Conservation (phyloP, 2,113 vertebrate genomes). For the Tetraodon nigroviridis region DNA sequence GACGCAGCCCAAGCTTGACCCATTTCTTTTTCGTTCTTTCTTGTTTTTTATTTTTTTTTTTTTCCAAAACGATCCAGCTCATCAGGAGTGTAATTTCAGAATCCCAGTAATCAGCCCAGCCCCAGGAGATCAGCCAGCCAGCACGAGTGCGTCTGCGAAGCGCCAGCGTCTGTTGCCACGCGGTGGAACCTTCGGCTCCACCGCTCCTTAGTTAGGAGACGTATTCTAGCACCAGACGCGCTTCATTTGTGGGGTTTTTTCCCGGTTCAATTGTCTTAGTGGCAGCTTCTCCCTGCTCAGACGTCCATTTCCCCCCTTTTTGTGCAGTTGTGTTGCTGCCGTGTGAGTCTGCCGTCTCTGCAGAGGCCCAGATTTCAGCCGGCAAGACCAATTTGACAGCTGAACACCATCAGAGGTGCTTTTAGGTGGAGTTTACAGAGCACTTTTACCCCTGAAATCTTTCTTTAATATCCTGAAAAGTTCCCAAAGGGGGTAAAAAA, state of each 20-base stretch:
- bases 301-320: background rate
- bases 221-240: constrained; percentile 25
- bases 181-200: constrained; percentile 36
- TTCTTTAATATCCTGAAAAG: constrained; percentile 26
- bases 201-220: constrained; percentile 33
- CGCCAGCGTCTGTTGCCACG: constrained; percentile 63
- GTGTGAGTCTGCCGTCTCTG: constrained; percentile 10
- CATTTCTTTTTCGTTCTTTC: constrained; percentile 56
- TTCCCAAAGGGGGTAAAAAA: constrained; percentile 11
- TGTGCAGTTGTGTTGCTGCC: constrained; percentile 15
- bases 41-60: constrained; percentile 26
- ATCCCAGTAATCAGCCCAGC: constrained; percentile 71
- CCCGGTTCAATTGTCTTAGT: background rate
- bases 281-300: background rate
- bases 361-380: constrained; percentile 18
- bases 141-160: constrained; percentile 67
- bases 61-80: constrained; percentile 60
- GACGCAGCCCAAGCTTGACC: constrained; percentile 47
- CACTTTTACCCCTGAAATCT: constrained; percentile 37
- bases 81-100: constrained; percentile 75
- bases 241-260: constrained; percentile 6
- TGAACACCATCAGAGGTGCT: constrained; percentile 21
- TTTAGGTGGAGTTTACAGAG: constrained; percentile 30
- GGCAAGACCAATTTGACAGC: constrained; percentile 32
- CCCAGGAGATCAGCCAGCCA: constrained; percentile 61